Conservation (phyloP, 2,113 vertebrate genomes). For the Centropristis striata region DNA sequence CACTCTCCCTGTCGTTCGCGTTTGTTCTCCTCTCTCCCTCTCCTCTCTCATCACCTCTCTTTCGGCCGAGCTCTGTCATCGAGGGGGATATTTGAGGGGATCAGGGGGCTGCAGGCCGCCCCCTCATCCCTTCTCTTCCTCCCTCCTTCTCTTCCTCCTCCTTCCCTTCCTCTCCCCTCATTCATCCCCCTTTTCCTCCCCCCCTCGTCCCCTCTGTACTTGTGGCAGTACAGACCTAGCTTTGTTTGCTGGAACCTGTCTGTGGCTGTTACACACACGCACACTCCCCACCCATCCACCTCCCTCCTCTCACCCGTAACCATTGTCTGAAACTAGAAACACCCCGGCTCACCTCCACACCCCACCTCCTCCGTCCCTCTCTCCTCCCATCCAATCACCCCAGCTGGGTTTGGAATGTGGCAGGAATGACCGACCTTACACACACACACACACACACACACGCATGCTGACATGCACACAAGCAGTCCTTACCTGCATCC, state of each 20-base stretch:
- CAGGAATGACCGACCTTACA: slow-evolving; percentile 75
- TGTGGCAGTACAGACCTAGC: slow-evolving; percentile 90
- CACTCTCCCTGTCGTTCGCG: slow-evolving; percentile 78
- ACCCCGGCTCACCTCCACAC: slow-evolving; percentile 73
- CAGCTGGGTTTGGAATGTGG: slow-evolving; percentile 84
- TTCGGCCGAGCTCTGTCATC: slow-evolving; percentile 91
- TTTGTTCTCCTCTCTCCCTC: slow-evolving; percentile 75
- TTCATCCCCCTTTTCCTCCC: slow-evolving; percentile 54
- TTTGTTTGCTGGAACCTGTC: slow-evolving; percentile 89
- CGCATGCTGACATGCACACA: slow-evolving; percentile 38
- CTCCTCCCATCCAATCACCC: slow-evolving; percentile 81
- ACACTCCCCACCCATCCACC: slow-evolving; percentile 57
- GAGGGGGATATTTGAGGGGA: slow-evolving; percentile 94
- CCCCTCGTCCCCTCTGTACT: slow-evolving; percentile 80
- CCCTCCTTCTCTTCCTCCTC: slow-evolving; percentile 61
- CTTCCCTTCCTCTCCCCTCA: slow-evolving; percentile 49
- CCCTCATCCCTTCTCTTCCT: slow-evolving; percentile 69
- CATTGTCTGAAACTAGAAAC: slow-evolving; percentile 86
- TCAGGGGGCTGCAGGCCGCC: slow-evolving; percentile 86
- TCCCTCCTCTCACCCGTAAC: slow-evolving; percentile 77
- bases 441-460: slow-evolving; percentile 56
- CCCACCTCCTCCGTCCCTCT: slow-evolving; percentile 65
- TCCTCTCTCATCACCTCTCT: slow-evolving; percentile 85
- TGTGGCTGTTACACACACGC: slow-evolving; percentile 62
- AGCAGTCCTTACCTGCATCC: slow-evolving; percentile 69